Evolutionary conservation across 2,888 invertebrate genomes (phyloP), one percentile per base, ranked within the genome.

Genomic region (Acanthacorydalis orientalis): DNA sequence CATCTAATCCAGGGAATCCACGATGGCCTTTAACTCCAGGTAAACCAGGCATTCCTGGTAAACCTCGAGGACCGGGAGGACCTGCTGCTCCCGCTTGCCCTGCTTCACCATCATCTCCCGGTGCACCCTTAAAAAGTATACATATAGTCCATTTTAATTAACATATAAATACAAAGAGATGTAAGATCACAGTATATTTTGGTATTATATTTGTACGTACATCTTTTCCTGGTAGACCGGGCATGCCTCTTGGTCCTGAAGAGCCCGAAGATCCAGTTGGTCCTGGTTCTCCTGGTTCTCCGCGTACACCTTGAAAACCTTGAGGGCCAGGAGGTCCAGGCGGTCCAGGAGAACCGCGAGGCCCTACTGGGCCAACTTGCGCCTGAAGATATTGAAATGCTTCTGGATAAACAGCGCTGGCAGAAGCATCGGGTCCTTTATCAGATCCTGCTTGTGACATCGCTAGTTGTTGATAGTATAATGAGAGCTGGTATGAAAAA

Each of bases 1-100:
- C 89, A 58, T 88, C 84, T 49, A 80, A 65, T 15, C 89, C 89
- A 12, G 76, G 77, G 56, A 80, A 84, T 2, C 89, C 89, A 44
- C 84, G 72, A 61, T 89, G 88, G 0, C 89, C 89, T 64, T 89
- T 89, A 0, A 78, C 62, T 2, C 90, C 90, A 2, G 86, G 84
- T 6, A 87, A 67, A 1, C 88, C 88, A 0, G 87, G 84, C 64
- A 83, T 69, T 37, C 89, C 80, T 4, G 78, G 72, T 8, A 64
- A 62, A 1, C 90, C 90, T 54, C 87, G 70, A 0, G 81, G 72
- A 1, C 89, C 89, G 1, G 79, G 67, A 15, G 80, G 78, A 0
- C 88, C 88, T 4, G 72, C 62, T 6, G 77, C 66, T 16, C 89
- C 89, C 3, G 75, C 61, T n/a, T 75, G 71, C 0, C 89, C 89